A percentile compares a stretch with the other conserved stretches of the same genome.
These are phyloP conservation scores for Coryphaenoides rupestris DNA, from an alignment of 2,113 vertebrate species.

Conservation along the genomic window DNA sequence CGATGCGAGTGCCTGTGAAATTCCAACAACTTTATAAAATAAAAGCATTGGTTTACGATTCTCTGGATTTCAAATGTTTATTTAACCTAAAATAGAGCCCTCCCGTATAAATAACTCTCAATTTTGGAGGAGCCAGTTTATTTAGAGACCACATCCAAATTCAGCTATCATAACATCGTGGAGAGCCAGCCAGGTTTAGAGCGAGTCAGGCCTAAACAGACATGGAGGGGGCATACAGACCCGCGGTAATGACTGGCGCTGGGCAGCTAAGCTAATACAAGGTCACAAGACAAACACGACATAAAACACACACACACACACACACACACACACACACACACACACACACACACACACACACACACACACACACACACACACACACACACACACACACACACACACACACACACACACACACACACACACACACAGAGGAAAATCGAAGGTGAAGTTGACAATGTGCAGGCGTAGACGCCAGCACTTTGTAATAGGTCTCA, in stretches of 20 bases:
- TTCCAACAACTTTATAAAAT: no score
- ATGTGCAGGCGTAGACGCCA: not conserved
- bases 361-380: slow-evolving; percentile 1
- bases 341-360: slow-evolving; percentile 10
- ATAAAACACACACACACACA: not conserved
- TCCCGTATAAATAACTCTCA: not conserved
- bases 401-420: slow-evolving; percentile 1
- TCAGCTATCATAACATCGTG: not conserved
- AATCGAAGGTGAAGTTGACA: no score
- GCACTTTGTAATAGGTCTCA: slow-evolving; percentile 13
- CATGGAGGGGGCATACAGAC: slow-evolving; percentile 27
- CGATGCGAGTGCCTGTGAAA: no score
- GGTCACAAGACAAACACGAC: not conserved
- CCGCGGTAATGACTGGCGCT: slow-evolving; percentile 33
- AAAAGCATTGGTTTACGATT: no score
- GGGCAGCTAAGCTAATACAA: slow-evolving; percentile 18
- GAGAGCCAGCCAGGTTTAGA: no score
- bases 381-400: not conserved
- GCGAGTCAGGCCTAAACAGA: slow-evolving; percentile 20
- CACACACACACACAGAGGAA: no score
- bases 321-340: slow-evolving; percentile 29
- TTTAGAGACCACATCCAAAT: not conserved
- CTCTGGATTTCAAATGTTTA: no score
- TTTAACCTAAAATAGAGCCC: no score
- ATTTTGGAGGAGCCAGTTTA: slow-evolving; percentile 1